Evolutionary conservation across 2,113 vertebrate genomes (phyloP).

Genomic region (Empidonax alnorum): DNA sequence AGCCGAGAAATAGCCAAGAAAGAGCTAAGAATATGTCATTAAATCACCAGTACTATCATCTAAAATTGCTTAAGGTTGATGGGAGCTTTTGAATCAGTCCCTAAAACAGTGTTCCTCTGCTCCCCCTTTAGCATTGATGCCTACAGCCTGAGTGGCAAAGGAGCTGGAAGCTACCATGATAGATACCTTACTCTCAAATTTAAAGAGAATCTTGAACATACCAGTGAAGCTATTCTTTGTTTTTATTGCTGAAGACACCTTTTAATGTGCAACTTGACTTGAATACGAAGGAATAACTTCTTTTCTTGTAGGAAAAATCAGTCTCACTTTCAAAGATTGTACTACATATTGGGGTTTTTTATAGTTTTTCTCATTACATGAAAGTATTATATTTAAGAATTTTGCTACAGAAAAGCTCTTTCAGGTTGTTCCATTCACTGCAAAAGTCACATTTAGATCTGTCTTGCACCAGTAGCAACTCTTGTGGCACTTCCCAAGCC

Average conservation of each 20-base stretch:
- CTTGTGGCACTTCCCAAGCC: background rate
- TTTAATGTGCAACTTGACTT: background rate
- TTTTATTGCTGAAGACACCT: background rate
- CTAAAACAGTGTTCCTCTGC: background rate
- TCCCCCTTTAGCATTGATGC: background rate
- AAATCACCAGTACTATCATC: background rate
- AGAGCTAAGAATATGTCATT: background rate
- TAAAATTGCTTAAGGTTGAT: background rate
- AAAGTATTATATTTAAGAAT: background rate
- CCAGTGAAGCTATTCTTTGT: background rate
- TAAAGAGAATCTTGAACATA: background rate
- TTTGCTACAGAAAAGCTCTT: background rate
- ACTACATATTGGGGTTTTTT: fast-evolving
- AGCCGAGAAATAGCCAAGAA: background rate
- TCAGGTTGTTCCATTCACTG: background rate
- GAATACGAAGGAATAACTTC: background rate
- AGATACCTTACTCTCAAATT: background rate
- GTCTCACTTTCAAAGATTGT: background rate
- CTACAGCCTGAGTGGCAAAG: background rate
- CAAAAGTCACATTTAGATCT: background rate
- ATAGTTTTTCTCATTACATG: background rate
- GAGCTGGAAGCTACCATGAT: background rate
- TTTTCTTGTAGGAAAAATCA: background rate
- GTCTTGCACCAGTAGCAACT: background rate
- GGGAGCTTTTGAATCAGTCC: background rate